Base-by-base conservation (phyloP, 1,140 invertebrate genomes). In the Colletes gigas region DNA sequence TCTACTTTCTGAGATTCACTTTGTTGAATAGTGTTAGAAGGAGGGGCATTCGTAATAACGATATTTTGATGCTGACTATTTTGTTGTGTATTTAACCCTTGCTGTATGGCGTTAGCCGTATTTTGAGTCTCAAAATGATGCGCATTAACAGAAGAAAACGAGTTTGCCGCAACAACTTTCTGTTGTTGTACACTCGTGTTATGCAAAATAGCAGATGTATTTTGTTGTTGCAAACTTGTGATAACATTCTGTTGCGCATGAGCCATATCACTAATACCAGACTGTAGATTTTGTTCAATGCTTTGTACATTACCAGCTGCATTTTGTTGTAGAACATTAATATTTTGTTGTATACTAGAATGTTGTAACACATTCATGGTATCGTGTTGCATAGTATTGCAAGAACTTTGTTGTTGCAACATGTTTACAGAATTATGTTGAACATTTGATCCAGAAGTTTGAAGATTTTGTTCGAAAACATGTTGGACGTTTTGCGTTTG, bases 401-500 rank as follows among this genome's bases (percentile, higher is more conserved):
- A 86, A 63, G 83, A 85, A 21, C 81, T 88, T 39, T 89, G 89
- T 41, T 85, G 83, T 5, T 89, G 89, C 17, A 91, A n/a, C 70
- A 90, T 83, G 47, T 89, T 91, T 52, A 93, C 85, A 0, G 91
- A 85, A 82, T 92, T 89, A 7, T 90, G 89, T 65, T 91, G 89
- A 19, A 88, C 84, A 63, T 83, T 84, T 60, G 85, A 47, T 19
- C 86, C 80, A 57, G 89, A 90, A 68, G 71, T 89, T 91, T 91
- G 90, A 52, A 91, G 66, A 85, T 88, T 92, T 59, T 92, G 92
- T 62, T 93, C 91, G 47, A 92, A 91, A 17, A 92, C 89, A 41
- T 93, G 90, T 67, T 93, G 92, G 17, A 92, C 87, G 73, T 93
- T 93, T 74, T 93, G 88, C 7, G 89, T 89, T 70, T 93, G 93